A percentile compares a stretch with the other conserved stretches of the same genome.
Evolutionary conservation across 2,888 invertebrate species (phyloP).

Genomic region (Drosophila tripunctata): DNA sequence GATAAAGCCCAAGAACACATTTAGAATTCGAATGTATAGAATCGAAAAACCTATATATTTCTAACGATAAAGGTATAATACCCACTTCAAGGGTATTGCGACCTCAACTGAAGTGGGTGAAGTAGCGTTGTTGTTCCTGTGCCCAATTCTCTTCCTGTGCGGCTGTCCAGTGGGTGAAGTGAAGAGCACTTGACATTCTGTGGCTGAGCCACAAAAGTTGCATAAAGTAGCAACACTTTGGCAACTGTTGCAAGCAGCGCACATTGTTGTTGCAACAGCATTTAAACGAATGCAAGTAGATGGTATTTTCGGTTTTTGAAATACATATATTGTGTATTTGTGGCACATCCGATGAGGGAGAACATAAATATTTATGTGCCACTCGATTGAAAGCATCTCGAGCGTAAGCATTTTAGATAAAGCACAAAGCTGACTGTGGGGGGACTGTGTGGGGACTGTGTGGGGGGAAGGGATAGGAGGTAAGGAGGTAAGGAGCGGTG

Average conservation of each 20-base stretch:
- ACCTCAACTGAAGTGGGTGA: slow-evolving; percentile 17
- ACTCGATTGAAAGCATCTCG: slow-evolving; percentile 73
- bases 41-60: not conserved
- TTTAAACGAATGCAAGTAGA: slow-evolving; percentile 19
- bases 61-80: slow-evolving; percentile 7
- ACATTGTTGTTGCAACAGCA: slow-evolving; percentile 27
- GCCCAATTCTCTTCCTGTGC: slow-evolving; percentile 31
- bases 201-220: slow-evolving; percentile 60
- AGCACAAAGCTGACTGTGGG: no score
- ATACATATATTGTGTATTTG: slow-evolving; percentile 7
- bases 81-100: slow-evolving; percentile 12
- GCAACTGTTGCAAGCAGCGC: slow-evolving; percentile 62
- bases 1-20: no score
- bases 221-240: slow-evolving; percentile 46
- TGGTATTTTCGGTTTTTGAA: slow-evolving; percentile 17
- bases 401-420: slow-evolving; percentile 84
- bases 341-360: slow-evolving; percentile 24
- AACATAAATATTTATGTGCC: slow-evolving; percentile 77
- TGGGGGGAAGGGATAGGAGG: not conserved
- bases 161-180: slow-evolving; percentile 31
- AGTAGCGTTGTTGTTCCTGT: slow-evolving; percentile 48
- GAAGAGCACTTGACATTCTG: slow-evolving; percentile 83
- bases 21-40: no score
- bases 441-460: no score
- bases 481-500: not conserved